A percentile compares a stretch with the other conserved stretches of the same genome.
Conservation (phyloP, 2,888 invertebrate species). For the Brenthis daphne region DNA sequence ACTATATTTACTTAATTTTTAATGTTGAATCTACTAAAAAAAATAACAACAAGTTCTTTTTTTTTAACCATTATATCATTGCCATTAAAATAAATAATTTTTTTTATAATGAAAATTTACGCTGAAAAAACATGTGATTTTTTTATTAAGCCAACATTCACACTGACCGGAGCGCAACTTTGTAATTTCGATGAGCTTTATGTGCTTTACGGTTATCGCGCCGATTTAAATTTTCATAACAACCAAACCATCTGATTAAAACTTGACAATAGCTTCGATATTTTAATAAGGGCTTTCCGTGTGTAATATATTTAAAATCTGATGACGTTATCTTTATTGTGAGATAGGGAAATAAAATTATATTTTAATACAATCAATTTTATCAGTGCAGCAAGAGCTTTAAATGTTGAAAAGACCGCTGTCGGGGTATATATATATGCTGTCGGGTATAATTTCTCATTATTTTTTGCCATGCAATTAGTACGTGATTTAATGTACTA, state of each 20-base stretch:
- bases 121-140: slow-evolving; percentile 8
- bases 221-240: slow-evolving; percentile 40
- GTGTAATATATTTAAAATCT: slow-evolving; percentile 16
- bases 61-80: too few species aligned
- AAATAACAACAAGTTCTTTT: too few species aligned
- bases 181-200: slow-evolving; percentile 37
- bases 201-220: slow-evolving; percentile 35
- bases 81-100: too few species aligned
- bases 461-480: too few species aligned
- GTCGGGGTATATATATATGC: too few species aligned
- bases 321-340: slow-evolving; percentile 18
- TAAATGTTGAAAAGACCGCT: too few species aligned
- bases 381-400: slow-evolving; percentile 1
- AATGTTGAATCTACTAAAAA: too few species aligned
- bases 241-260: slow-evolving; percentile 34
- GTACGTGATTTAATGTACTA: too few species aligned
- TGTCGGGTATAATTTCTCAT: too few species aligned
- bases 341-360: slow-evolving; percentile 12
- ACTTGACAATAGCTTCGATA: slow-evolving; percentile 27
- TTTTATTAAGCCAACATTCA: slow-evolving; percentile 27
- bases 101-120: not conserved
- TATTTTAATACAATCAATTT: slow-evolving; percentile 7
- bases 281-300: slow-evolving; percentile 27
- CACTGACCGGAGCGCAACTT: slow-evolving; percentile 30
- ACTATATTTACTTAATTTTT: too few species aligned